These are phyloP conservation scores for Peromyscus nudipes DNA, from an alignment of 2,797 vertebrate species.

Conservation along the genomic window DNA sequence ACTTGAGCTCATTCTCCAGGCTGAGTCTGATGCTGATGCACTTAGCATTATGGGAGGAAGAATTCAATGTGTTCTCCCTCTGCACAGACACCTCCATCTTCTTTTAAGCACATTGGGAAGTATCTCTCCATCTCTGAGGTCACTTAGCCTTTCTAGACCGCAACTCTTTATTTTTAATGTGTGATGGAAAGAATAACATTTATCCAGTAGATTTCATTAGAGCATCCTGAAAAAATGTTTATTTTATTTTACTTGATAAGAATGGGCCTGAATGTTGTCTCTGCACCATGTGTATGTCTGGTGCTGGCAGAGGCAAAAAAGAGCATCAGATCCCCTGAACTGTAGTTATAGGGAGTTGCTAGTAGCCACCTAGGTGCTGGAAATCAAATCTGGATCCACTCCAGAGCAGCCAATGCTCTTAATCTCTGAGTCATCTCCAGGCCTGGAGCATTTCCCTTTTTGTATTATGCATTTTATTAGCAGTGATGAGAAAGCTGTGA, in stretches of 20 bases:
- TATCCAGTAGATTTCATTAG: neutral
- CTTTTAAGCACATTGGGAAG: neutral
- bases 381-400: neutral
- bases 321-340: neutral
- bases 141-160: neutral
- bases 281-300: neutral
- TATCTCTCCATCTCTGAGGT: neutral
- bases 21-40: neutral
- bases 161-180: conserved; percentile 27
- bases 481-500: neutral
- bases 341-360: too few relatives aligned
- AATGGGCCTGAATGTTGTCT: neutral
- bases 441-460: neutral
- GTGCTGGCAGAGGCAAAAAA: neutral
- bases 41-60: neutral
- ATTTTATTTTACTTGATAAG: neutral
- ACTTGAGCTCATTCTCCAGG: neutral
- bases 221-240: neutral
- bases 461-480: neutral
- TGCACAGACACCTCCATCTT: neutral
- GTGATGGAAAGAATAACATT: neutral
- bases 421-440: neutral
- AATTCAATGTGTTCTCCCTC: neutral
- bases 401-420: neutral
- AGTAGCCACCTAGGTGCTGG: too few relatives aligned